These are phyloP conservation scores for Siniperca undulata DNA, from an alignment of 2,797 vertebrate species.

Conservation along the genomic window DNA sequence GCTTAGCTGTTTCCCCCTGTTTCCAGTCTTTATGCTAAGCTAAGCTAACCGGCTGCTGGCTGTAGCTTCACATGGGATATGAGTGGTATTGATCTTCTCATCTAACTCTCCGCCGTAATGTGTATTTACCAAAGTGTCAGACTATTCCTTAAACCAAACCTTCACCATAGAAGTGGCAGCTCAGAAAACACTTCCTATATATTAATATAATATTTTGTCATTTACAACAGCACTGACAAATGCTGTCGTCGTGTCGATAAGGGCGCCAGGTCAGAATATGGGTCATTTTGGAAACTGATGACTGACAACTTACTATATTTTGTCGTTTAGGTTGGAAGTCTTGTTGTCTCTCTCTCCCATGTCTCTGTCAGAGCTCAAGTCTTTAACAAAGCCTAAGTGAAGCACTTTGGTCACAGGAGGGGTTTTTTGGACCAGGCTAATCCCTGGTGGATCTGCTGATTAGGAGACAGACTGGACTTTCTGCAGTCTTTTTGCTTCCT, in stretches of 20 bases:
- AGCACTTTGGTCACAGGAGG: conserved; percentile 24
- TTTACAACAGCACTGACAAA: too few species aligned
- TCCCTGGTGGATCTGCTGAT: conserved; percentile 33
- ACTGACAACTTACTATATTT: background rate
- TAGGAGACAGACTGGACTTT: background rate
- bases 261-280: background rate
- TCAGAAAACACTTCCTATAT: too few species aligned
- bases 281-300: background rate
- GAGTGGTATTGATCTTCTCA: background rate
- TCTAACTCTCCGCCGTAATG: background rate
- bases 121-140: too few species aligned
- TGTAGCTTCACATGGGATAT: background rate
- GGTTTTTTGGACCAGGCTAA: conserved; percentile 21
- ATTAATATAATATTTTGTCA: too few species aligned
- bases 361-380: conserved; percentile 25
- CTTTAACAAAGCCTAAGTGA: conserved; percentile 30
- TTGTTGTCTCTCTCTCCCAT: background rate
- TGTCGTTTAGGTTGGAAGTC: background rate
- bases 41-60: background rate
- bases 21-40: background rate
- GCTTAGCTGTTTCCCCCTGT: too few species aligned
- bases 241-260: too few species aligned
- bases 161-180: too few species aligned
- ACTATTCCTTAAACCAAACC: too few species aligned
- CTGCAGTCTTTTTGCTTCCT: background rate